Percentiles rank a stretch among this genome's conserved stretches.
Conservation (phyloP, 1,140 invertebrate species). For the Ceratoteleas bidentatus region DNA sequence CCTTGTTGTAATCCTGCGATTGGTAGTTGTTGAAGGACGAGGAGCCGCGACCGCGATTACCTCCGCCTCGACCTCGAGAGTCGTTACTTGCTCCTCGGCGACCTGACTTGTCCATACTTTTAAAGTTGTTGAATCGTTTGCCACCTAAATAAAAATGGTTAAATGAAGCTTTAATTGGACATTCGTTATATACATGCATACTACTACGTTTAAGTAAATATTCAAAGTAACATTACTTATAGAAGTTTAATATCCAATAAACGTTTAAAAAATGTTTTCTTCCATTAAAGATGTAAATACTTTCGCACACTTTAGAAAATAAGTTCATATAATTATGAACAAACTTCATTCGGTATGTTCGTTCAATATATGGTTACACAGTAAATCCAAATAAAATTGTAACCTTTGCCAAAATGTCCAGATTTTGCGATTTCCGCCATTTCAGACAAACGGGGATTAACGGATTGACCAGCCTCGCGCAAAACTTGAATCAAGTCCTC, state of each 20-base stretch:
- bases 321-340: background rate
- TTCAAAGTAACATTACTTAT: no score
- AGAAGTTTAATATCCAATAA: no score
- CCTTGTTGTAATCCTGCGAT: conserved; percentile 69
- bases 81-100: conserved; percentile 60
- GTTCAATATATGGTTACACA: no score
- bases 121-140: conserved; percentile 70
- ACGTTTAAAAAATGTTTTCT: no score
- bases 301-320: background rate
- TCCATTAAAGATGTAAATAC: no score
- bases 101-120: conserved; percentile 65
- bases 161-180: no score
- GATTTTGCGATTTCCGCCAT: conserved; percentile 80
- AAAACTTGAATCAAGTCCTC: conserved; percentile 87
- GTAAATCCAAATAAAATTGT: no score
- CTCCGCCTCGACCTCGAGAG: conserved; percentile 68
- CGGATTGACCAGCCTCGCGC: conserved; percentile 86
- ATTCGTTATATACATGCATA: no score
- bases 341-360: background rate
- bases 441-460: conserved; percentile 84
- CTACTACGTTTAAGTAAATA: no score
- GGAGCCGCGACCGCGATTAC: conserved; percentile 65
- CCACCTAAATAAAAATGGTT: conserved; percentile 58
- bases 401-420: conserved; percentile 74
- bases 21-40: conserved; percentile 69